Evolutionary conservation across 2,797 vertebrate genomes (phyloP).

Genomic region (Liasis olivaceus): DNA sequence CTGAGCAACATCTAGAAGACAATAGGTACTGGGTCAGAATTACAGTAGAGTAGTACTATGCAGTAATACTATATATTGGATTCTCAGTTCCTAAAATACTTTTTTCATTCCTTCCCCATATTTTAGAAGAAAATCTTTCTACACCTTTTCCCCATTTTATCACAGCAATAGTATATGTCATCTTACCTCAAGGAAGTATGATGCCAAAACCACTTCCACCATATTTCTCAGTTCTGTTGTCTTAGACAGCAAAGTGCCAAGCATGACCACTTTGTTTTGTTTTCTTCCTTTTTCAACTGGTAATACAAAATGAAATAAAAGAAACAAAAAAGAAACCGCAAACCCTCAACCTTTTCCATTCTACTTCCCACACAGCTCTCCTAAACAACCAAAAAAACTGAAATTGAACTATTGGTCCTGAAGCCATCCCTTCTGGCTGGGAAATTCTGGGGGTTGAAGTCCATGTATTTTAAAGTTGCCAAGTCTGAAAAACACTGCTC

Average conservation of each 20-base stretch:
- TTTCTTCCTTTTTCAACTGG: neutral
- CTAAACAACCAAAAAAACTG: neutral
- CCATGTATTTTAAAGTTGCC: neutral
- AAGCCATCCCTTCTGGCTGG: neutral
- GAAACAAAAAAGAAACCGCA: neutral
- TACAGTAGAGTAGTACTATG: no score
- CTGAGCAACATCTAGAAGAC: no score
- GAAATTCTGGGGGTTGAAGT: neutral
- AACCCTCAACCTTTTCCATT: neutral
- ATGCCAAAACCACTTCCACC: neutral
- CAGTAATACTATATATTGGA: no score
- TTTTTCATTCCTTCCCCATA: no score
- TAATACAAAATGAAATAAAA: neutral
- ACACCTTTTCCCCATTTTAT: neutral
- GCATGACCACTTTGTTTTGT: neutral
- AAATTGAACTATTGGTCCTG: neutral
- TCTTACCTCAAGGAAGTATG: neutral
- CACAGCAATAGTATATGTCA: neutral
- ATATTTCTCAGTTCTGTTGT: neutral
- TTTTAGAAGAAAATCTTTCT: neutral
- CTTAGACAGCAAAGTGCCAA: neutral
- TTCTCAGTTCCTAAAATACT: no score
- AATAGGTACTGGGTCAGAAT: no score
- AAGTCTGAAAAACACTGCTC: neutral
- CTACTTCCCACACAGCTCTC: neutral